phyloP scores from a whole-genome alignment of 1,140 invertebrate species.

The Nasonia longicornis region DNA sequence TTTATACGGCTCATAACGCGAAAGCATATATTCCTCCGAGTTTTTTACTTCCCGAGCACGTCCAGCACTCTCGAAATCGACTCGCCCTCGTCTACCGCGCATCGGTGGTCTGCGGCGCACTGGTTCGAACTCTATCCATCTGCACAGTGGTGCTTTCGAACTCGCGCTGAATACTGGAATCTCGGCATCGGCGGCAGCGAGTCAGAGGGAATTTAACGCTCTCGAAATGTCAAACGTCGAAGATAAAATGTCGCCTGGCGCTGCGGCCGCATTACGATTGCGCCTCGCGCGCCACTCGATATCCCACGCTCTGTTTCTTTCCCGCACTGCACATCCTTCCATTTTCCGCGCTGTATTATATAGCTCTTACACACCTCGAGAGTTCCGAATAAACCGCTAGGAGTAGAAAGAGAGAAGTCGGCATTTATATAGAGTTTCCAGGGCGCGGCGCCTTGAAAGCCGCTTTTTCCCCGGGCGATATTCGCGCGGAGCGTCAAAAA shows the following conservation, averaged over 20 bases:
- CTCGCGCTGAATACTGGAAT: background rate
- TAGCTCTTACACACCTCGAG: background rate
- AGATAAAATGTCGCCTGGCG: constrained; percentile 56
- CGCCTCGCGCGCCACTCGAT: background rate
- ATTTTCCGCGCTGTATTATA: constrained; percentile 15
- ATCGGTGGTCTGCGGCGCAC: constrained; percentile 1
- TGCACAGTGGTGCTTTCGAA: background rate
- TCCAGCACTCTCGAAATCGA: background rate
- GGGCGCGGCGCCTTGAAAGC: background rate
- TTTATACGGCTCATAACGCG: too few relatives aligned
- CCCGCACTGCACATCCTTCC: constrained; percentile 31
- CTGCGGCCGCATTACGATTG: background rate
- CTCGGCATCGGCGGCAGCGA: background rate
- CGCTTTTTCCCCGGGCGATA: background rate
- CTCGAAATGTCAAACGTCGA: constrained; percentile 61
- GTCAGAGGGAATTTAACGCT: constrained; percentile 56
- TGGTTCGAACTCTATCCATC: background rate
- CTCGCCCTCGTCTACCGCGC: background rate
- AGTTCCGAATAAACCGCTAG: background rate
- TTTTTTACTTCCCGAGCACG: too few relatives aligned
- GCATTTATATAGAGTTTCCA: constrained; percentile 1
- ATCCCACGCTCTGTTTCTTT: constrained; percentile 21
- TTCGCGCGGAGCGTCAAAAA: background rate
- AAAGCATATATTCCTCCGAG: too few relatives aligned
- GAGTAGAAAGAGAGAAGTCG: background rate